phyloP scores from a whole-genome alignment of 2,113 vertebrate species.

The Gopherus flavomarginatus region DNA sequence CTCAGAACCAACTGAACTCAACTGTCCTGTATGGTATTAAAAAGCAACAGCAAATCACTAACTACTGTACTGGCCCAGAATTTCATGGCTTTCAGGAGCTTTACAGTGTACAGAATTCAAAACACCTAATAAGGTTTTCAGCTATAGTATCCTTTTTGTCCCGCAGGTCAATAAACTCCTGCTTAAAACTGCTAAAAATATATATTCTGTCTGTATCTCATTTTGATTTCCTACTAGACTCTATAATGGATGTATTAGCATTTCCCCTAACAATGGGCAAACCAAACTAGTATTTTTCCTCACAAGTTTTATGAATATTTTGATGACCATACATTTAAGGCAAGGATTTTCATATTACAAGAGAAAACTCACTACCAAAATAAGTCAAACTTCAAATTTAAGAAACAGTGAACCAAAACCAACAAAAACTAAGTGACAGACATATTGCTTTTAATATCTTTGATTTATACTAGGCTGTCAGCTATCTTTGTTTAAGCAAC shows the following conservation, averaged over 20 bases:
- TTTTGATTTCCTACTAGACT: slow-evolving; percentile 5
- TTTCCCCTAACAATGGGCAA: not conserved
- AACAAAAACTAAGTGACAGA: not conserved
- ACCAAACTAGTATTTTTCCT: not conserved
- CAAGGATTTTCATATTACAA: not conserved
- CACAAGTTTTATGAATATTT: not conserved
- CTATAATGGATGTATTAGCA: slow-evolving; percentile 4
- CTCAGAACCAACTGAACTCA: not conserved
- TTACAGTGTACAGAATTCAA: not conserved
- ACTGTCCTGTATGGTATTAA: not conserved
- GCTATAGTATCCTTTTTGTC: not conserved
- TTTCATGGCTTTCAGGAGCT: not conserved
- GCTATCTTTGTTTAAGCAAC: not conserved
- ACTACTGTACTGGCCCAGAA: not conserved
- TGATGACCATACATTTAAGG: not conserved
- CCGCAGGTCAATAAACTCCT: slow-evolving; percentile 9
- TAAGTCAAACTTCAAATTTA: slow-evolving; percentile 11
- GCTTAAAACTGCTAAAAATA: slow-evolving; percentile 23
- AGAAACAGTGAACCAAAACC: fast-evolving
- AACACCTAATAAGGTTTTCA: not conserved
- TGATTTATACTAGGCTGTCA: not conserved
- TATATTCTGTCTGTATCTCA: not conserved
- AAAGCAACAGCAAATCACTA: not conserved
- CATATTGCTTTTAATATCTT: not conserved
- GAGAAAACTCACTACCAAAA: not conserved